These are phyloP conservation scores for Andrena trimmerana DNA, from an alignment of 2,888 invertebrate genomes.

Conservation along the genomic window DNA sequence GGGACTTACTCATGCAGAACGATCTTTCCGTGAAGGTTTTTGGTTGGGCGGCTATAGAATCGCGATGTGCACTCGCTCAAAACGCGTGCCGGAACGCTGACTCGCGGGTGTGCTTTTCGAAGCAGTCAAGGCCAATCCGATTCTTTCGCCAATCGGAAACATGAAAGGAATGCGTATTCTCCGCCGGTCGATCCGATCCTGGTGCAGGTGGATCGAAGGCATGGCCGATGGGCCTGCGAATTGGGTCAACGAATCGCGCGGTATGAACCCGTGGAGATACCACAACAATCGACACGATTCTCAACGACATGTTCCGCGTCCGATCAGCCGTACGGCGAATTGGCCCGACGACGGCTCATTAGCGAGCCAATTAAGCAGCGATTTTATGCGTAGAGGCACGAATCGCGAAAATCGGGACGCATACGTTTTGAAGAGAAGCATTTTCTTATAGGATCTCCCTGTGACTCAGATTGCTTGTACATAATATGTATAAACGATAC, in stretches of 20 bases:
- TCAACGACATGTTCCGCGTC: conserved; percentile 32
- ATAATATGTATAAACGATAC: too few relatives aligned
- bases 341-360: conserved; percentile 23
- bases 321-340: not conserved
- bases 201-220: conserved; percentile 63
- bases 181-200: conserved; percentile 52
- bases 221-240: conserved; percentile 62
- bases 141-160: conserved; percentile 53
- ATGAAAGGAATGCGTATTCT: conserved; percentile 40
- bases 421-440: not conserved
- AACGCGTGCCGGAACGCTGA: conserved; percentile 43
- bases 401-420: not conserved
- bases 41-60: not conserved
- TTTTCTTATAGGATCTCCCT: not conserved
- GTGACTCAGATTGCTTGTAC: not conserved
- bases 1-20: conserved; percentile 11
- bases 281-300: conserved; percentile 55
- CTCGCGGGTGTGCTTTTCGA: conserved; percentile 38
- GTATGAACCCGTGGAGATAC: conserved; percentile 30
- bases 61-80: conserved; percentile 28
- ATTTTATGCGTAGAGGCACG: not conserved
- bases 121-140: conserved; percentile 49
- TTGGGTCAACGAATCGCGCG: conserved; percentile 70
- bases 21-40: conserved; percentile 18
- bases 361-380: conserved; percentile 38